A percentile compares a stretch with the other conserved stretches of the same genome.
phyloP scores from a whole-genome alignment of 1,140 invertebrate genomes.

The Drosophila truncata region DNA sequence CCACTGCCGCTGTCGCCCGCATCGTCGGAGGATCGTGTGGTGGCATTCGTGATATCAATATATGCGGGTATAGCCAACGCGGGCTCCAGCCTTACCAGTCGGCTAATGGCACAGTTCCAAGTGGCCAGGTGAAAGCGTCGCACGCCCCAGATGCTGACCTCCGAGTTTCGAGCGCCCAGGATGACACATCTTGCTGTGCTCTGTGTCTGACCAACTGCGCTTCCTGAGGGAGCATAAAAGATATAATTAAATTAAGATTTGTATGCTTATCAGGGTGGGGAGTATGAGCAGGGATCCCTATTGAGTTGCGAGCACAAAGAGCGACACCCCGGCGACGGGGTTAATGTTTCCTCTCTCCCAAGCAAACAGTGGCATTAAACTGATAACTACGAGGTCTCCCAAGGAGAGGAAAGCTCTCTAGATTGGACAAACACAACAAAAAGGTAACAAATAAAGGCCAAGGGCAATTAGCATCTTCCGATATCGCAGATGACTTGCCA shows the following conservation, averaged over 20 bases:
- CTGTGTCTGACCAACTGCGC: slow-evolving; percentile 49
- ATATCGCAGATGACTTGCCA: slow-evolving; percentile 24
- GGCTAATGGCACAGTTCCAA: slow-evolving; percentile 25
- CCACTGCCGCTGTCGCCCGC: slow-evolving; percentile 8
- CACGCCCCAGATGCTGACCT: slow-evolving; percentile 1
- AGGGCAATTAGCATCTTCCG: slow-evolving; percentile 60
- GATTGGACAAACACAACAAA: slow-evolving; percentile 19
- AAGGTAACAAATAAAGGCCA: slow-evolving; percentile 28
- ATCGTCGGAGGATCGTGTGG: slow-evolving; percentile 42
- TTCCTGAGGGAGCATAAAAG: slow-evolving; percentile 34
- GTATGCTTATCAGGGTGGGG: neutral
- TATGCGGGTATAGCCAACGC: slow-evolving; percentile 62
- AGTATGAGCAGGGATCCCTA: neutral
- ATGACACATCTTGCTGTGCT: slow-evolving; percentile 58
- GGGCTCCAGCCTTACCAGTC: slow-evolving; percentile 52
- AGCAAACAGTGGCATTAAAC: neutral
- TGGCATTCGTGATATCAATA: slow-evolving; percentile 70
- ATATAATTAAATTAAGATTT: neutral
- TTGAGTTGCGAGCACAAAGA: neutral
- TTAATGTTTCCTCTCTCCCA: slow-evolving; percentile 13
- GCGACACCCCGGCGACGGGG: slow-evolving; percentile 7
- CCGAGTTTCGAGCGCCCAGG: slow-evolving; percentile 20
- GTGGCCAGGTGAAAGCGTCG: slow-evolving; percentile 61
- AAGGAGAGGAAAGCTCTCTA: neutral
- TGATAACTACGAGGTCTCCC: slow-evolving; percentile 7